A percentile compares a stretch with the other conserved stretches of the same genome.
Evolutionary conservation across 2,113 vertebrate genomes (phyloP).

Genomic region (Motacilla alba): DNA sequence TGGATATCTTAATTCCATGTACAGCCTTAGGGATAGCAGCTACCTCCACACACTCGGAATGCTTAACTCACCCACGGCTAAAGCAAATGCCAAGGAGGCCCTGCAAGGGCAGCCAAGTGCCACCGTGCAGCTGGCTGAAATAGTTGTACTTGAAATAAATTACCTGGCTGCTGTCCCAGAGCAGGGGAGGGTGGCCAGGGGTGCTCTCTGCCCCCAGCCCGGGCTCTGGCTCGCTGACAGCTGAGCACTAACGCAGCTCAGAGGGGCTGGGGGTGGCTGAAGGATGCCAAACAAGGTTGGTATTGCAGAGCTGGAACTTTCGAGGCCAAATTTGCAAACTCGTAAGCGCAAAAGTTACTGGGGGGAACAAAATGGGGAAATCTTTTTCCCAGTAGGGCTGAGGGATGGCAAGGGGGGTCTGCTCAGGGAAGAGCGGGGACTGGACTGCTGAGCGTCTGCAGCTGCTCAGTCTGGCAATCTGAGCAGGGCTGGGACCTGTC

Average conservation of each 20-base stretch:
- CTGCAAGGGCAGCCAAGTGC: conserved; percentile 33
- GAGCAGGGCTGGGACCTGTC: neutral
- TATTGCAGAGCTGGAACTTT: neutral
- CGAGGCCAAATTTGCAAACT: neutral
- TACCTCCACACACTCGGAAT: neutral
- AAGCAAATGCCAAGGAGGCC: neutral
- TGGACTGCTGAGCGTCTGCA: neutral
- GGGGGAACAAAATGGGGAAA: neutral
- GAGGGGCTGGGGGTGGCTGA: neutral
- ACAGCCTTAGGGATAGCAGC: neutral
- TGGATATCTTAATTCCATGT: neutral
- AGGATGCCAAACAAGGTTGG: neutral
- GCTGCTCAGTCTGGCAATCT: neutral
- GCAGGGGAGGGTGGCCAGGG: neutral
- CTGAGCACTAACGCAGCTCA: neutral
- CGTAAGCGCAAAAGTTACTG: neutral
- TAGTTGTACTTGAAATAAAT: neutral
- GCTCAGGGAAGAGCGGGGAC: neutral
- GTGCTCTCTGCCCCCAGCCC: neutral
- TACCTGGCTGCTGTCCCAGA: conserved; percentile 9
- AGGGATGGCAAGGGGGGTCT: neutral
- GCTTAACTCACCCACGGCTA: neutral
- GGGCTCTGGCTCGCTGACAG: neutral
- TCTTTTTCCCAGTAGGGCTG: neutral
- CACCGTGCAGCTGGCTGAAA: neutral